A percentile compares a stretch with the other conserved stretches of the same genome.
Conservation (phyloP, 2,797 vertebrate genomes). For the Lutjanus argentimaculatus region DNA sequence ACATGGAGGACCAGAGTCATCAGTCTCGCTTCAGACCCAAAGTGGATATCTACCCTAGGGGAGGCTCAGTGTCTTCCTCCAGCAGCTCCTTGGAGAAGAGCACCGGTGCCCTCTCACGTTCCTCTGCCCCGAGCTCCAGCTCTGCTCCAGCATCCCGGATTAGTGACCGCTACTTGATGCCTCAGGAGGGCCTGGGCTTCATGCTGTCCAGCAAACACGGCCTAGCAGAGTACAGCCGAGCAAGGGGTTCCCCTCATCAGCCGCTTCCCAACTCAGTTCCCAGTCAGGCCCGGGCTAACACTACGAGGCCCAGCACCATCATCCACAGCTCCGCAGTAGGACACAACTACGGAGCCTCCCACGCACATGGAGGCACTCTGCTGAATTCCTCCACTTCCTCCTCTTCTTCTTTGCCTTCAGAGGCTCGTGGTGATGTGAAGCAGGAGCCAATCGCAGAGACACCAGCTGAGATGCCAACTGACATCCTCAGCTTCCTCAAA, state of each 20-base stretch:
- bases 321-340: constrained; percentile 52
- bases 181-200: constrained; percentile 85
- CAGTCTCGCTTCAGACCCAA: constrained; percentile 81
- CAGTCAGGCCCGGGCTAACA: constrained; percentile 61
- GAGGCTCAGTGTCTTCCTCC: constrained; percentile 59
- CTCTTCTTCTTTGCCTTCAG: constrained; percentile 66
- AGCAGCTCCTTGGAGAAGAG: constrained; percentile 84
- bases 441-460: constrained; percentile 85
- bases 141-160: constrained; percentile 70
- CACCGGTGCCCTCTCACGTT: constrained; percentile 70
- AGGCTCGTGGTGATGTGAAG: constrained; percentile 76
- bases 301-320: constrained; percentile 65
- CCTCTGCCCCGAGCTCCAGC: constrained; percentile 66
- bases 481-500: constrained; percentile 92
- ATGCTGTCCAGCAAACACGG: constrained; percentile 88
- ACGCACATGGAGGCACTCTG: constrained; percentile 64
- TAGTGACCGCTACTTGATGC: constrained; percentile 82
- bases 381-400: constrained; percentile 57
- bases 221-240: constrained; percentile 79
- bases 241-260: constrained; percentile 69
- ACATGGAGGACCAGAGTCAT: constrained; percentile 65
- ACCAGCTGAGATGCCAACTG: constrained; percentile 84
- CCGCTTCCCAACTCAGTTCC: constrained; percentile 51
- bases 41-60: constrained; percentile 84
- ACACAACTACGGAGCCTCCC: constrained; percentile 62